Conservation (phyloP, 2,888 invertebrate species). For the Trypoxylon attenuatum region DNA sequence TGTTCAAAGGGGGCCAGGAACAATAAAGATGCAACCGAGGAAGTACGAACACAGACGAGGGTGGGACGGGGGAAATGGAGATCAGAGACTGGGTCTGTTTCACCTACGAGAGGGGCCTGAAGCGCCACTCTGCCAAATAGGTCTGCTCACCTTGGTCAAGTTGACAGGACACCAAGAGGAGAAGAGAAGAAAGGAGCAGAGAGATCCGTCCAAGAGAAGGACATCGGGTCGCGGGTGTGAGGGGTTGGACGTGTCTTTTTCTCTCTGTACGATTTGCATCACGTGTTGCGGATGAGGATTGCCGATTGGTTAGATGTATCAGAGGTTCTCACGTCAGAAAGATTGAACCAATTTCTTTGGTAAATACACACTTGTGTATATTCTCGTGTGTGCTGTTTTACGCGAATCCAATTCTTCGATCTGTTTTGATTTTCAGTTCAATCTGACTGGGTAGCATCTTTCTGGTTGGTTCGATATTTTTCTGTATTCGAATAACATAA, state of each 20-base stretch:
- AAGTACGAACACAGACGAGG: neutral
- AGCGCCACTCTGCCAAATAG: constrained; percentile 60
- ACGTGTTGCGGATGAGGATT: constrained; percentile 49
- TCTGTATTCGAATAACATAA: too few relatives aligned
- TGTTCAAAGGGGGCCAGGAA: constrained; percentile 15
- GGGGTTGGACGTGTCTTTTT: constrained; percentile 46
- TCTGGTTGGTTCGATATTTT: too few relatives aligned
- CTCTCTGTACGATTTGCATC: constrained; percentile 59
- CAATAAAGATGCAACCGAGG: constrained; percentile 24
- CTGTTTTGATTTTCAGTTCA: too few relatives aligned
- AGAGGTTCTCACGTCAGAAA: constrained; percentile 51
- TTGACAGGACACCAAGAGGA: constrained; percentile 55
- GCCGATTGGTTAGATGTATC: constrained; percentile 46
- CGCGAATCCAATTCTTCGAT: neutral
- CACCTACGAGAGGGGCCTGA: constrained; percentile 52
- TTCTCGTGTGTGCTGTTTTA: too few relatives aligned
- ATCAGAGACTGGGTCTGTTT: constrained; percentile 45
- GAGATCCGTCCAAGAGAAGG: too few relatives aligned
- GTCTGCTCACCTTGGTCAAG: constrained; percentile 64
- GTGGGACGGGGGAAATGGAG: constrained; percentile 23
- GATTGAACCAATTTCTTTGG: neutral
- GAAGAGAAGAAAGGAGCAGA: too few relatives aligned
- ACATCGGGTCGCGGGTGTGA: constrained; percentile 32
- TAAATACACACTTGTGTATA: too few relatives aligned
- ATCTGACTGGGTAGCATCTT: too few relatives aligned